Evolutionary conservation across 2,888 invertebrate species (phyloP), one percentile per base, ranked within the genome.

Genomic region (Alsophila aescularia): DNA sequence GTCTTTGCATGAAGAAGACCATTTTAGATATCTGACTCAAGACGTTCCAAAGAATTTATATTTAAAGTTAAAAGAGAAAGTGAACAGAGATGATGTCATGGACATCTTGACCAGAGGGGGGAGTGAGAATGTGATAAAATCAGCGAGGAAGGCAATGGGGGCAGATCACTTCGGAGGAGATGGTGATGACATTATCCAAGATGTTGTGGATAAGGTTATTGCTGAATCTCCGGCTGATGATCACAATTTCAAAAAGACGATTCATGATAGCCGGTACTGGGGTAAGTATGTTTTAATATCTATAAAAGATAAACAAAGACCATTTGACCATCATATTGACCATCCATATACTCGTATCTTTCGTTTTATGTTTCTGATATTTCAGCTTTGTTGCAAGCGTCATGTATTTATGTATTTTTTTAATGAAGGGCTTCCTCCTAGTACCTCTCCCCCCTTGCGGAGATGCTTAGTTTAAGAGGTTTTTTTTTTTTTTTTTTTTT

Each of bases 1-100:
- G 27, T 70, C 88, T 0, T 58, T 90, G 6, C 72, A 71, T 21
- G 80, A 87, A 56, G 72, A 78, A 14, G 88, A 90, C 32, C 64
- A 79, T 24, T 83, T 81, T 29, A 66, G 65, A 44, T 71, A 75
- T 40, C 41, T 85, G 6, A 51, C 62, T 0, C 61, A 68, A 1
- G 71, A 78, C 18, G 75, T 79, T 45, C 64, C 77, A 0, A 84
- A 82, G 52, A 86, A 69, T 60, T 62, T 90, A 35, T 90, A 85
- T 62, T 57, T 88, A 2, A 82, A 82, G 55, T 58, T 90, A 5
- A 90, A 90, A 64, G 79, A 86, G 44, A 87, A 77, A 49, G 79
- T 90, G 77, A 90, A 82, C 34, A 77, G 90, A 64, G 87, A 90
- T 64, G 90, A 90, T 48, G 70, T 90, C 2, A 27, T 86, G 8